Evolutionary conservation across 2,113 vertebrate species (phyloP), one percentile per base, ranked within the genome.

Genomic region (Herpetotheres cachinnans): DNA sequence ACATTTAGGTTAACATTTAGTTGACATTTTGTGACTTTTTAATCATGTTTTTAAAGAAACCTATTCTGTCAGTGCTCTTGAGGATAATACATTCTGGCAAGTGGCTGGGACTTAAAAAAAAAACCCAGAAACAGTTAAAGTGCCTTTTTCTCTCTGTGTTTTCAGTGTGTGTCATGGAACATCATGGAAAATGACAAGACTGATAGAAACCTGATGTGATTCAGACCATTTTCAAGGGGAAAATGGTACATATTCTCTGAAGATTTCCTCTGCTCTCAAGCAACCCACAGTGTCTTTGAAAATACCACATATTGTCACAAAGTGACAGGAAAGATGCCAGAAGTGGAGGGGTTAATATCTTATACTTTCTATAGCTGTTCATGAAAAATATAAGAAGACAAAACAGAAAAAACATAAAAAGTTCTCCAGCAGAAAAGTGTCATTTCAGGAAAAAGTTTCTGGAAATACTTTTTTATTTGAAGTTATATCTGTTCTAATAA

Each of bases 1-100:
- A 47, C 17, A 52, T 72, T 65, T 69, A 44, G 19, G 47, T 82
- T 78, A n/a, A 42, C 11, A 61, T 27, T 80, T 86, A 7, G n/a
- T 77, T 94, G 79, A 83, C 59, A 88, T 95, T 92, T 95, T 55
- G 55, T 83, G 59, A 83, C 59, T 88, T 90, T 87, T 77, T 81
- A 88, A 93, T 78, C 29, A 55, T 63, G n/a, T 88, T 90, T 93
- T 93, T 90, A 86, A 90, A 83, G 40, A 77, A 97, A 92, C 17
- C 30, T 96, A 8, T 70, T 77, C 82, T 92, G 58, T 73, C 82
- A 83, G 59, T 74, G 32, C 20, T 95, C 55, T 83, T 66, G 76
- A 90, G 32, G 26, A 74, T 93, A 90, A 92, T 70, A 30, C 17
- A 20, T 66, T 88, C 72, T 86, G 82, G 27, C 87, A 94, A 66